Conservation (phyloP, 2,797 vertebrate species). For the Rhyacichthys aspro region DNA sequence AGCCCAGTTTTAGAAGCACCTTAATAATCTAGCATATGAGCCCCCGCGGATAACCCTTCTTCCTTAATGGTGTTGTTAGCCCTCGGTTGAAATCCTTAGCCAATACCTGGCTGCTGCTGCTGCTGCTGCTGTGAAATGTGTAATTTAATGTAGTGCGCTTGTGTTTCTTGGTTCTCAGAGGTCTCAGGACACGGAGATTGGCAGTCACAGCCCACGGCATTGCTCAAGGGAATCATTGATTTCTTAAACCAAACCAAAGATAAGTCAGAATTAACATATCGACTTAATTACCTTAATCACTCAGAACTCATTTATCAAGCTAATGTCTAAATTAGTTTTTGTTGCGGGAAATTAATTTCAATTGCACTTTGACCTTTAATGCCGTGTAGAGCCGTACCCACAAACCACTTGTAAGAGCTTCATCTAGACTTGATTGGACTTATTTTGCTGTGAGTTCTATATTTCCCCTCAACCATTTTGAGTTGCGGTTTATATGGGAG, state of each 20-base stretch:
- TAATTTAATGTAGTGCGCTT: conserved; percentile 58
- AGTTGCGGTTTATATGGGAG: conserved; percentile 46
- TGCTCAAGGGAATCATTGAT: conserved; percentile 57
- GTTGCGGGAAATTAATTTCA: conserved; percentile 73
- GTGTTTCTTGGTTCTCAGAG: conserved; percentile 51
- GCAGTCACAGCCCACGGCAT: conserved; percentile 43
- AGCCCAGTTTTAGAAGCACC: conserved; percentile 51
- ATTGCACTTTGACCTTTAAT: conserved; percentile 69
- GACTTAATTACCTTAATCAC: conserved; percentile 74
- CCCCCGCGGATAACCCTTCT: conserved; percentile 54
- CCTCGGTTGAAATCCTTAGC: conserved; percentile 56
- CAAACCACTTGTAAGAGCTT: background rate
- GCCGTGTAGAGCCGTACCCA: conserved; percentile 8
- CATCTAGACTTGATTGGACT: background rate
- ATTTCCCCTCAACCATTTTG: conserved; percentile 26
- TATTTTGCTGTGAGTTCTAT: conserved; percentile 18
- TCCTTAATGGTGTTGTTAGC: conserved; percentile 64
- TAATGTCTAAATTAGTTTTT: conserved; percentile 76
- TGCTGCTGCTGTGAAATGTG: conserved; percentile 30
- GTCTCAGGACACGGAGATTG: conserved; percentile 58
- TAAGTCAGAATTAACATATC: conserved; percentile 74
- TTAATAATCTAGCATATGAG: conserved; percentile 62
- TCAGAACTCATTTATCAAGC: conserved; percentile 69
- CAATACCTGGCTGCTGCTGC: background rate
- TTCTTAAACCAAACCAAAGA: conserved; percentile 65